These are phyloP conservation scores for Helicorthomorpha holstii DNA, from an alignment of 1,140 invertebrate species.

Conservation along the genomic window DNA sequence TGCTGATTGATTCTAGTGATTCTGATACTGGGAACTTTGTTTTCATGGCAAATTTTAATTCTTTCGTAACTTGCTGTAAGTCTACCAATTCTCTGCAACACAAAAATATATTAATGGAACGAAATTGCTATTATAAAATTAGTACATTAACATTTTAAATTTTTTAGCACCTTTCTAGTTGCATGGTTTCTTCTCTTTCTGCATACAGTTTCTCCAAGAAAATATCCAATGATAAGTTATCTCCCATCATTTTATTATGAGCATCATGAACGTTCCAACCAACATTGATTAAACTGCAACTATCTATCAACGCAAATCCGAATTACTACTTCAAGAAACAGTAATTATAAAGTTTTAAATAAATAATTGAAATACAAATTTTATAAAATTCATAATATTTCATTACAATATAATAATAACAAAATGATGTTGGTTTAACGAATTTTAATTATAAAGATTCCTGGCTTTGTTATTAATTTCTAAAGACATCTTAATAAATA, in stretches of 20 bases:
- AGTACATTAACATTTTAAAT: background rate
- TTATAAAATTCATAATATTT: too few relatives aligned
- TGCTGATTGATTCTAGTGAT: background rate
- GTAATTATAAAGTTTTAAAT: too few relatives aligned
- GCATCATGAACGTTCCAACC: background rate
- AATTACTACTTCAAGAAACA: too few relatives aligned
- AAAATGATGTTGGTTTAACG: too few relatives aligned
- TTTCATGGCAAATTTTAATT: slow-evolving; percentile 5
- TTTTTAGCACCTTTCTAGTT: slow-evolving; percentile 6
- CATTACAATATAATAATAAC: too few relatives aligned
- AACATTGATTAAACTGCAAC: background rate
- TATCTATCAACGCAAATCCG: too few relatives aligned
- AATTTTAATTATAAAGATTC: too few relatives aligned
- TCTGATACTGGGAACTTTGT: slow-evolving; percentile 1
- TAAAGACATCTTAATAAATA: too few relatives aligned
- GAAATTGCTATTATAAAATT: too few relatives aligned
- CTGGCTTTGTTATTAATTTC: too few relatives aligned
- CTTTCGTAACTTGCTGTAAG: slow-evolving; percentile 8
- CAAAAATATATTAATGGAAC: too few relatives aligned
- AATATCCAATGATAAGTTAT: background rate
- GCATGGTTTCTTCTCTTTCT: background rate
- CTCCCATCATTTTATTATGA: background rate
- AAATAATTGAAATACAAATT: background rate
- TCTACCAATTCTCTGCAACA: slow-evolving; percentile 10
- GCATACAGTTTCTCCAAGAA: background rate